Percentiles rank a stretch among this genome's conserved stretches.
Conservation (phyloP, 2,888 invertebrate genomes). For the Cheilosia impressa region DNA sequence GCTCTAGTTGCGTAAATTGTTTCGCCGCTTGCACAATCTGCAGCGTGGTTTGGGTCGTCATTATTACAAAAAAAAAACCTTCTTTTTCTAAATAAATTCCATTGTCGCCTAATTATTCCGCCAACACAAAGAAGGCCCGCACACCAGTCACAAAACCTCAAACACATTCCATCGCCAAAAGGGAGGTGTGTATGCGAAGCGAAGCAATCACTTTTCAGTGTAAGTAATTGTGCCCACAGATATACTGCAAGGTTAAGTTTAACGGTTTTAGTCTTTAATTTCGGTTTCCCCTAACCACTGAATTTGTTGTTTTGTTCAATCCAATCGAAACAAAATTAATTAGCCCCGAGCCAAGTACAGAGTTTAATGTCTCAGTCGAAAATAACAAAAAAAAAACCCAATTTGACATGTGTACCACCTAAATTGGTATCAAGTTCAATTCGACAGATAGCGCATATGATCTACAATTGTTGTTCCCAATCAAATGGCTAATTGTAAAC, state of each 20-base stretch:
- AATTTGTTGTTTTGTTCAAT: conserved; percentile 7
- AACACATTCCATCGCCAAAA: conserved; percentile 18
- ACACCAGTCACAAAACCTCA: background rate
- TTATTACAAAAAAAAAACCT: conserved; percentile 20
- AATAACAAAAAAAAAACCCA: background rate
- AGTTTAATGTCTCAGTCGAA: conserved; percentile 21
- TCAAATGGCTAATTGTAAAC: conserved; percentile 29
- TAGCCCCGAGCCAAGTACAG: conserved; percentile 19
- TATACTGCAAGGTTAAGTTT: conserved; percentile 67
- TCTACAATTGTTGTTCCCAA: conserved; percentile 34
- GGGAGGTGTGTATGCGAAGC: conserved; percentile 11
- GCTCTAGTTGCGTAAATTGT: conserved; percentile 1
- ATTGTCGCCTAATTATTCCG: conserved; percentile 55
- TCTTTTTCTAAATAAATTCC: conserved; percentile 43
- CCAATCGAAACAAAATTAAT: conserved; percentile 14
- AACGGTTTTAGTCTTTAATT: conserved; percentile 53
- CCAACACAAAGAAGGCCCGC: conserved; percentile 40
- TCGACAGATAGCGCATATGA: conserved; percentile 8
- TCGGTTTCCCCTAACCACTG: conserved; percentile 32
- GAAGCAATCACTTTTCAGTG: conserved; percentile 20
- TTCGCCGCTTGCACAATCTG: background rate
- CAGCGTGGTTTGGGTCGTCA: background rate
- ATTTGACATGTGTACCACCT: conserved; percentile 7
- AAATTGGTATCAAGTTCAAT: conserved; percentile 46
- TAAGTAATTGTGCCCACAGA: conserved; percentile 54